Percentiles rank a stretch among this genome's conserved stretches.
Conservation (phyloP, 2,113 vertebrate genomes). For the Paracanthobrama guichenoti region DNA sequence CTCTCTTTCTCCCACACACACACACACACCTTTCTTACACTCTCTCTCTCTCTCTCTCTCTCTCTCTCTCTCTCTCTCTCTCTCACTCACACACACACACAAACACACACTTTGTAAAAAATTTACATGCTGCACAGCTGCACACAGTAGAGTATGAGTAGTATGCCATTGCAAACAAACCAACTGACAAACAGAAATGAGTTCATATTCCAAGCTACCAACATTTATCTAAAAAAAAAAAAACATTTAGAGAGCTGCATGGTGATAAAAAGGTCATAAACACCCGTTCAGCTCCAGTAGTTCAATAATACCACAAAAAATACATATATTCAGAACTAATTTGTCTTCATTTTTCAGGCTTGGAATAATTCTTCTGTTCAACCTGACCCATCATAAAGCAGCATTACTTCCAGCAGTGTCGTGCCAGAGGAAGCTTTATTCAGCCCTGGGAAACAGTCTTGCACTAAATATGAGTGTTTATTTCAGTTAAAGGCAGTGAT, state of each 20-base stretch:
- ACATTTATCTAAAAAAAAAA: no score
- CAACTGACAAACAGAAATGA: no score
- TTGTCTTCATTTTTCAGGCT: background rate
- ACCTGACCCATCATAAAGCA: background rate
- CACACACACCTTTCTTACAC: no score
- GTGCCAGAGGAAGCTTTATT: background rate
- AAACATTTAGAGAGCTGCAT: background rate
- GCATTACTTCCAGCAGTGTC: background rate
- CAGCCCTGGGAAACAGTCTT: background rate
- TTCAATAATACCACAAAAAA: background rate
- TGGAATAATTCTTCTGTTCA: background rate
- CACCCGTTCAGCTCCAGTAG: background rate
- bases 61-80: no score
- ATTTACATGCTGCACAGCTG: background rate
- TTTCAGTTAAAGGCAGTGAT: slow-evolving; percentile 31
- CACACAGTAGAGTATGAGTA: no score
- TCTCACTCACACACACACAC: no score
- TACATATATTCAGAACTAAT: background rate
- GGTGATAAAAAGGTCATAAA: background rate
- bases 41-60: no score
- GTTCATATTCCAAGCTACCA: no score
- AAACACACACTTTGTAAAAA: background rate
- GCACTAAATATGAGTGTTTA: background rate
- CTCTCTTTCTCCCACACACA: no score
- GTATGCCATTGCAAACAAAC: no score